Conservation (phyloP, 2,888 invertebrate species). For the Pardosa pseudoannulata region DNA sequence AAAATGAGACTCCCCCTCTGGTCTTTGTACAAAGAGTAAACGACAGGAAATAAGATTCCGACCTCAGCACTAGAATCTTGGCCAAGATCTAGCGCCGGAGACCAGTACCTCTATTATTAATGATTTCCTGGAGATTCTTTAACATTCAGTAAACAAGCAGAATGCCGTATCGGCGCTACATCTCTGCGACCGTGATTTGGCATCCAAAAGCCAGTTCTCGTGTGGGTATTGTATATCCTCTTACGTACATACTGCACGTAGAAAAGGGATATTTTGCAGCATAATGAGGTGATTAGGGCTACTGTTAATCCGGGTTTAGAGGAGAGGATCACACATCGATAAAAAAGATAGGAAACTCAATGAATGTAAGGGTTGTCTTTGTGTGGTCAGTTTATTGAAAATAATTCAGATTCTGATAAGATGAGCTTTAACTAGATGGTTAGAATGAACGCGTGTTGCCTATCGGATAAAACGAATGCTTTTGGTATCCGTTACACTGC, state of each 20-base stretch:
- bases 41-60: slow-evolving; percentile 5
- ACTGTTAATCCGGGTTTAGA: not conserved
- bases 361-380: not conserved
- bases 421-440: not conserved
- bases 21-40: not conserved
- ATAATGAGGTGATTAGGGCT: slow-evolving; percentile 20
- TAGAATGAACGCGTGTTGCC: too few species aligned
- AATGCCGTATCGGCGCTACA: slow-evolving; percentile 2
- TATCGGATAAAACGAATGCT: too few species aligned
- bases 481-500: too few species aligned
- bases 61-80: not conserved
- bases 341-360: not conserved
- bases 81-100: not conserved
- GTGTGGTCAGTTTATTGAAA: not conserved
- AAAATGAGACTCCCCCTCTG: slow-evolving; percentile 30
- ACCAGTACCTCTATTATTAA: slow-evolving; percentile 38
- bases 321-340: not conserved
- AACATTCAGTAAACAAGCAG: slow-evolving; percentile 34
- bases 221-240: not conserved
- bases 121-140: slow-evolving; percentile 57
- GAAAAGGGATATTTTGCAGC: slow-evolving; percentile 31
- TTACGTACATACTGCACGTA: slow-evolving; percentile 29
- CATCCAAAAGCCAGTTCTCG: not conserved
- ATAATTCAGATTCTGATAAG: not conserved
- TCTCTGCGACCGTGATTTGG: not conserved